These are phyloP conservation scores for Dryobates pubescens DNA, from an alignment of 2,797 vertebrate genomes.

Conservation along the genomic window DNA sequence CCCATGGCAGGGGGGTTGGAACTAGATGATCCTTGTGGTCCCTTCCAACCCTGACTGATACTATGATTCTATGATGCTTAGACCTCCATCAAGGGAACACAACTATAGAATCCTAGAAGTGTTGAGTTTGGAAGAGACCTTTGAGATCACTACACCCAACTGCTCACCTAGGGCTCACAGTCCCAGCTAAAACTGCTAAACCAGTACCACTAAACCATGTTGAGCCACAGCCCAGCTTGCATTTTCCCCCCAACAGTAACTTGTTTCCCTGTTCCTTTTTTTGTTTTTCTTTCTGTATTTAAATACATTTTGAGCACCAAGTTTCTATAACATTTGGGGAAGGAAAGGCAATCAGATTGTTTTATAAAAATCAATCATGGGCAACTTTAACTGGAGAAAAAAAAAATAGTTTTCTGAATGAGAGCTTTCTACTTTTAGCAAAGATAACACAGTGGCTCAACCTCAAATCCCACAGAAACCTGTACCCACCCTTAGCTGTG, in stretches of 20 bases:
- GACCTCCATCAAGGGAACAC: accelerated
- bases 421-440: not conserved
- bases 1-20: no score
- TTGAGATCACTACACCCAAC: no score
- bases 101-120: not conserved
- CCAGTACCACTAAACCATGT: not conserved
- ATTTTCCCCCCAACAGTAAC: not conserved
- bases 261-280: not conserved
- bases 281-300: not conserved
- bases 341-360: not conserved
- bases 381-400: not conserved
- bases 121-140: no score
- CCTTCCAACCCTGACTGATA: no score
- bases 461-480: not conserved
- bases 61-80: no score
- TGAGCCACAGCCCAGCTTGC: not conserved
- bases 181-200: no score
- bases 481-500: not conserved
- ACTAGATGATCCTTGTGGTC: no score
- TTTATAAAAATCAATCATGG: not conserved
- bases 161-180: no score
- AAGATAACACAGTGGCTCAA: not conserved
- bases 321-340: not conserved
- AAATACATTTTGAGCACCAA: not conserved
- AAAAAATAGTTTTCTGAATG: not conserved